Evolutionary conservation across 2,888 invertebrate species (phyloP).

Genomic region (Epistrophe grossulariae): DNA sequence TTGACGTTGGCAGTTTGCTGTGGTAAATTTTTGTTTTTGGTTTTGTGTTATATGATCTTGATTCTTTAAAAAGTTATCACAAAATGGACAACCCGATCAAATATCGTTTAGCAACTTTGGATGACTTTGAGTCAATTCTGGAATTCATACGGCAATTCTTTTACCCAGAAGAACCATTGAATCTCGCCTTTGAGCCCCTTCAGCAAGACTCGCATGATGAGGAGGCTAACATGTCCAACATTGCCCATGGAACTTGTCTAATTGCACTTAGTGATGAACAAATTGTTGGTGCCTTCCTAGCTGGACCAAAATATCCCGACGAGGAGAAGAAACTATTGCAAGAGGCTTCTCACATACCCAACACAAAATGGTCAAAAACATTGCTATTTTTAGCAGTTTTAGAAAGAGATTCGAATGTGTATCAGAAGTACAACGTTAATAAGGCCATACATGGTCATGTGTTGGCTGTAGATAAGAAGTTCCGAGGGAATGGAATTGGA

Average conservation of each 20-base stretch:
- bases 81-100: constrained; percentile 62
- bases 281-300: constrained; percentile 80
- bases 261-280: constrained; percentile 71
- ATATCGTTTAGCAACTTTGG: constrained; percentile 75
- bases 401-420: constrained; percentile 80
- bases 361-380: constrained; percentile 80
- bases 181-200: constrained; percentile 78
- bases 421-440: constrained; percentile 77
- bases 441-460: constrained; percentile 80
- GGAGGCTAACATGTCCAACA: constrained; percentile 78
- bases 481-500: constrained; percentile 80
- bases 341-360: constrained; percentile 76
- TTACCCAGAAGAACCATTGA: constrained; percentile 81
- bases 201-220: constrained; percentile 79
- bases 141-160: constrained; percentile 80
- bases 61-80: too few relatives aligned
- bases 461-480: constrained; percentile 78
- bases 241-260: constrained; percentile 77
- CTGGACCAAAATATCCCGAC: constrained; percentile 79
- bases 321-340: constrained; percentile 78
- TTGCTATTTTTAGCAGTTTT: constrained; percentile 78
- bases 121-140: constrained; percentile 78
- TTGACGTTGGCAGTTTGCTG: too few relatives aligned
- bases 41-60: too few relatives aligned
- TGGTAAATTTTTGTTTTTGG: too few relatives aligned